phyloP scores from a whole-genome alignment of 1,140 invertebrate genomes.

The Drosophila kanapiae region DNA sequence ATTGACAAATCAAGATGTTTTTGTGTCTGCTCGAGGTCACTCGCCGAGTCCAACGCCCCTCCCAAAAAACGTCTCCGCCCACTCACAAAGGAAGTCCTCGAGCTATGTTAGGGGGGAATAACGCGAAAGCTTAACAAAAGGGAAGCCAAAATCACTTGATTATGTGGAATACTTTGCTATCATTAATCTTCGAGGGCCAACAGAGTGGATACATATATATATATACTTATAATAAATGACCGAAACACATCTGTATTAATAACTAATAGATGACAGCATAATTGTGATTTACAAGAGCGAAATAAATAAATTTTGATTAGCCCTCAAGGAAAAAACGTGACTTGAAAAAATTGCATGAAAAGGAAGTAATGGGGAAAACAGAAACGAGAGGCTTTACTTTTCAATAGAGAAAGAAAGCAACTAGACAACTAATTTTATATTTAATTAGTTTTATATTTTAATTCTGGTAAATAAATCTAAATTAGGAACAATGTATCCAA shows the following conservation, averaged over 20 bases:
- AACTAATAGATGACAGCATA: constrained; percentile 69
- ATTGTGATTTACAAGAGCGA: constrained; percentile 68
- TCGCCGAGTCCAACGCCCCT: constrained; percentile 16
- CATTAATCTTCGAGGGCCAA: constrained; percentile 67
- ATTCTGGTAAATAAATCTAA: too few relatives aligned
- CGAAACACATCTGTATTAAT: constrained; percentile 57
- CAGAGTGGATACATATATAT: constrained; percentile 20
- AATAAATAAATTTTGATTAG: constrained; percentile 70
- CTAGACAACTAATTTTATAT: too few relatives aligned
- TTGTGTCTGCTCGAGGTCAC: constrained; percentile 53
- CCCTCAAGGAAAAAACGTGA: constrained; percentile 40
- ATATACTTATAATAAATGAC: constrained; percentile 32
- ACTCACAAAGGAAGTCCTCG: constrained; percentile 19
- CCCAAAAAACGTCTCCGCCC: constrained; percentile 20
- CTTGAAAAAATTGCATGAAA: neutral
- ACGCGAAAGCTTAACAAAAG: constrained; percentile 54
- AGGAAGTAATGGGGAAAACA: neutral
- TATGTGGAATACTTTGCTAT: constrained; percentile 59
- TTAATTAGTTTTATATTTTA: too few relatives aligned
- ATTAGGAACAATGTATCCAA: too few relatives aligned
- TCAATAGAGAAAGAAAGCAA: neutral
- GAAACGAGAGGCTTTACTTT: neutral
- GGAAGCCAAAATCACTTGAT: constrained; percentile 72
- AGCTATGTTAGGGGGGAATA: constrained; percentile 6
- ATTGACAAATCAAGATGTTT: constrained; percentile 83